Base-by-base conservation (phyloP, 2,888 invertebrate genomes). In the Electrophaes corylata region DNA sequence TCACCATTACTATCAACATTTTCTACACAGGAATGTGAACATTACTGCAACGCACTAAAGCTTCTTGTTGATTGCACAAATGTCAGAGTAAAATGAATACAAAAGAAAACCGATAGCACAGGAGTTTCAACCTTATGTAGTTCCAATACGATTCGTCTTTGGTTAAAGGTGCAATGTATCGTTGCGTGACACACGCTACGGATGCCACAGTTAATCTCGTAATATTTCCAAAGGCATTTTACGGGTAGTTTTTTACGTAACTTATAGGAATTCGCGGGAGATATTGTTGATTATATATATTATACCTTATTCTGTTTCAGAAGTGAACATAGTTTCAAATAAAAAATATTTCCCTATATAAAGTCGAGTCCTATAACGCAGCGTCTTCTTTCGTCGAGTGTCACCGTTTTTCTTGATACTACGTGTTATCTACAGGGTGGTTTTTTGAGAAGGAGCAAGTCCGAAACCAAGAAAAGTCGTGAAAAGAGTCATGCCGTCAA, bases 181-280 rank as follows among this genome's bases (percentile, higher is more conserved):
- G 20, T 55, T 26, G 61, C 61, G 53, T 57, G 61, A 19, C 19
- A 31, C 61, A 61, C 57, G 61, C 61, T 11, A 57, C 43, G 45
- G 53, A 45, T 41, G 44, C 52, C 23, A 18, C 46, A 46, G 53
- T 43, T 60, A 49, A 57, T 57, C 56, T n/a, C 14, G 40, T 40
- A 53, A 51, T 55, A 55, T 37, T 51, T 51, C 47, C 31, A 47
- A 46, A 44, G 33, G 31, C 43, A 47, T 55, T 50, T 48, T 43
- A 35, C 48, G 37, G 33, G 12, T 45, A 18, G 20, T 47, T 52
- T 50, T n/a, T 53, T 46, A 57, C 43, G 43, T 37, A 11, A 16
- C 37, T 53, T 20, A 41, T 43, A 35, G 40, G 45, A 47, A 41
- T 12, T 40, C 20, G 18, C 10, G 6, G 8, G 10, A 50, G 46